Evolutionary conservation across 2,888 invertebrate species (phyloP).

Genomic region (Steromphala cineraria): DNA sequence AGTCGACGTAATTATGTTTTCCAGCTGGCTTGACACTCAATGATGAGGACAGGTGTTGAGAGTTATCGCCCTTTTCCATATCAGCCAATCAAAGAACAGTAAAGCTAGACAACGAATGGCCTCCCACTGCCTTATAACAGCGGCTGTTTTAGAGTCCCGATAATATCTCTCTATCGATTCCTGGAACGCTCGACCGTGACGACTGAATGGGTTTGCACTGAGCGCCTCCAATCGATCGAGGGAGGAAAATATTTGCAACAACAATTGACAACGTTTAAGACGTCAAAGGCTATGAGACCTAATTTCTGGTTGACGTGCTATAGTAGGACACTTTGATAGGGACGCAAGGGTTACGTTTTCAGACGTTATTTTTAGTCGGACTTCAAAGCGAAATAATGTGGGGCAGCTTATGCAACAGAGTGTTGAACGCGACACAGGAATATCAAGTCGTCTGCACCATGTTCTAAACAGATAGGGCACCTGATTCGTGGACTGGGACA

Average conservation of each 20-base stretch:
- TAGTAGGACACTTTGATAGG: no score
- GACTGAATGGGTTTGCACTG: constrained; percentile 4
- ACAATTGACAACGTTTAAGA: neutral
- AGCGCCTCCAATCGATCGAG: neutral
- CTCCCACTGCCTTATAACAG: neutral
- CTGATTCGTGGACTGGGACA: neutral
- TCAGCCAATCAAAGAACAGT: no score
- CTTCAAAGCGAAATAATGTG: no score
- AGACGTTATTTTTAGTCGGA: no score
- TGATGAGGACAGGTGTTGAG: no score
- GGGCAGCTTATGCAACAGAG: no score
- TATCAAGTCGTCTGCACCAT: neutral
- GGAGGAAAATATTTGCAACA: constrained; percentile 4
- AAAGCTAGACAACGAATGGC: no score
- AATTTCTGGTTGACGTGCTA: no score
- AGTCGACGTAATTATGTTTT: no score
- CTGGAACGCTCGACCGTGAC: neutral
- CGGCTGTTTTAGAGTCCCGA: neutral
- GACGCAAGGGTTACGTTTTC: no score
- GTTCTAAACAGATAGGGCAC: neutral
- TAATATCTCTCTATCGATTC: neutral
- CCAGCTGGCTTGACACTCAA: no score
- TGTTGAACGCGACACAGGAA: neutral
- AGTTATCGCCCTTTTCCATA: no score
- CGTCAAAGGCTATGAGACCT: neutral